Base-by-base conservation (phyloP, 2,888 invertebrate genomes). In the Helobdella robusta region DNA sequence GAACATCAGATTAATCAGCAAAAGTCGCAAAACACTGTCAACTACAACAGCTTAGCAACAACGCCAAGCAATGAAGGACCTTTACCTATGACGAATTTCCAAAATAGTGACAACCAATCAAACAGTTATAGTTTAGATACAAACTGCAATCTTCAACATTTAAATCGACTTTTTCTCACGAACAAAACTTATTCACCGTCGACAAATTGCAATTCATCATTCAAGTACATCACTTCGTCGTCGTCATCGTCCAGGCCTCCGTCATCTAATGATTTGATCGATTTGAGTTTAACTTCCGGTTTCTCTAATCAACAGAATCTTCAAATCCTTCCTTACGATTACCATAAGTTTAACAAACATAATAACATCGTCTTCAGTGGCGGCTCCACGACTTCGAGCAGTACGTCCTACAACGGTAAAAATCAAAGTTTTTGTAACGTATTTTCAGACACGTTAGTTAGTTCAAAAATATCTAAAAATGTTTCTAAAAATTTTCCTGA, bases 221-320 rank as follows among this genome's bases (percentile, higher is more conserved):
- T 11, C 4, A 36, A 36, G 35, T 32, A 25, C 32, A 25, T n/a
- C 52, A 15, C 18, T 23, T 50, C 36, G n/a, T 3, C 50, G 11
- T 48, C 60, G 18, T 25, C 59, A 46, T 44, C 59, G 25, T 59
- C 59, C 15, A 65, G 66, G 36, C 66, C 66, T 20, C 44, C 46
- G 8, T 66, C 66, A 35, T 40, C 56, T 34, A 60, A 54, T 30
- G 62, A 36, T 18, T 48, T 66, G 32, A 66, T 66, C 28, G 66
- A 66, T 34, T 54, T 66, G 32, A 66, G 66, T 34, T 60, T 50
- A 18, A 46, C 61, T 18, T 62, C 61, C 4, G 60, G 56, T 20
- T 35, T 32, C 25, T 62, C 35, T 56, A 35, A 40, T n/a, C 66
- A 66, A 28, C 52, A 2, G 34, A n/a, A n/a, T n/a, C n/a, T n/a